Percentiles rank a stretch among this genome's conserved stretches.
Evolutionary conservation across 1,140 invertebrate species (phyloP).

Genomic region (Eriocheir sinensis): DNA sequence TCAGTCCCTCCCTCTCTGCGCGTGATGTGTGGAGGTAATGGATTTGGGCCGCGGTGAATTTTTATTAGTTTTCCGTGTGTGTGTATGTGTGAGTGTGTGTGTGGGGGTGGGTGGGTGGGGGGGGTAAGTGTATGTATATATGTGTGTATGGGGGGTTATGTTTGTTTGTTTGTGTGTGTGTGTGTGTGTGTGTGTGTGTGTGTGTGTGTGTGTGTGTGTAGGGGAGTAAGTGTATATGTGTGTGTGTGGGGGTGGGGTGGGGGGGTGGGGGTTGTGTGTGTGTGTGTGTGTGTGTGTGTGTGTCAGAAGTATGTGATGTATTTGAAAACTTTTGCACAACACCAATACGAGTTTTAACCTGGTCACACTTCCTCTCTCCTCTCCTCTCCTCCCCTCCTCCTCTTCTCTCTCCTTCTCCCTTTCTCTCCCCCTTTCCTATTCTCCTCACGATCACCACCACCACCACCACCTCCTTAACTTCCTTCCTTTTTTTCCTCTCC

Average conservation of each 20-base stretch:
- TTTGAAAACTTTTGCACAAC: too few species aligned
- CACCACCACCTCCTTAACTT: too few species aligned
- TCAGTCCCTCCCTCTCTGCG: too few species aligned
- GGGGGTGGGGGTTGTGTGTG: neutral
- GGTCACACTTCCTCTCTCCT: too few species aligned
- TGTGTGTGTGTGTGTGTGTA: slow-evolving; percentile 46
- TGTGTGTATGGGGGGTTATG: neutral
- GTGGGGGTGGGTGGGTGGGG: neutral
- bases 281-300: slow-evolving; percentile 36
- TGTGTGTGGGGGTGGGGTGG: neutral
- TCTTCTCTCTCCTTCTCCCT: too few species aligned
- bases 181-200: neutral
- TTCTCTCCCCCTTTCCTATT: too few species aligned
- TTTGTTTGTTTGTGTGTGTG: neutral
- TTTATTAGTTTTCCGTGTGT: neutral
- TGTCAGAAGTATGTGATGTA: too few species aligned
- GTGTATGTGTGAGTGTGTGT: slow-evolving; percentile 34
- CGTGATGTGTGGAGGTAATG: too few species aligned
- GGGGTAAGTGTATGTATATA: neutral
- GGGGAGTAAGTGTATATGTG: slow-evolving; percentile 32
- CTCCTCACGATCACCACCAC: too few species aligned
- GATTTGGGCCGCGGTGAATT: neutral
- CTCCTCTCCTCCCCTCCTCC: too few species aligned
- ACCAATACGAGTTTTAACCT: too few species aligned
- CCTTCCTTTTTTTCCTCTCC: too few species aligned